Evolutionary conservation across 2,797 vertebrate genomes (phyloP).

Genomic region (Monodelphis domestica): DNA sequence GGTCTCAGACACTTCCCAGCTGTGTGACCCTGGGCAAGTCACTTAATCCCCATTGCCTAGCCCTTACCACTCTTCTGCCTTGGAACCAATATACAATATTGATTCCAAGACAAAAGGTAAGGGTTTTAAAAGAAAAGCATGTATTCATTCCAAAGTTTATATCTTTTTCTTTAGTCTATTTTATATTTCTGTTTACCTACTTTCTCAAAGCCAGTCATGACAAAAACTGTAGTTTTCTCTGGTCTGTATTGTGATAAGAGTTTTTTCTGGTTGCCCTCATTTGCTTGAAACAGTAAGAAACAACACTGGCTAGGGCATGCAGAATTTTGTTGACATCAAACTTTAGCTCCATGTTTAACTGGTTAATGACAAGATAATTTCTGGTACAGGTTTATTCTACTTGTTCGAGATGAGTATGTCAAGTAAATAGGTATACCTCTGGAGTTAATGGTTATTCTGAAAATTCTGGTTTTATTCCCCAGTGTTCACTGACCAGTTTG

Average conservation of each 20-base stretch:
- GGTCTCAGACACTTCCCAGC: too few relatives aligned
- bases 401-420: background rate
- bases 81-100: too few relatives aligned
- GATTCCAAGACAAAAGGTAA: too few relatives aligned
- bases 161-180: background rate
- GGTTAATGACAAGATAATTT: background rate
- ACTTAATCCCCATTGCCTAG: too few relatives aligned
- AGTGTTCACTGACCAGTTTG: background rate
- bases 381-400: background rate
- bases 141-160: background rate
- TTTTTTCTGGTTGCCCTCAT: background rate
- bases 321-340: background rate
- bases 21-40: too few relatives aligned
- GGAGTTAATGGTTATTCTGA: background rate
- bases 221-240: background rate
- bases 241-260: background rate
- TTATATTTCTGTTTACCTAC: background rate
- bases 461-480: background rate
- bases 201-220: background rate
- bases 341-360: background rate
- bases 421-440: background rate
- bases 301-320: background rate
- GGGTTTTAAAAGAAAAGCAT: too few relatives aligned
- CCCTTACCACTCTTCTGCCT: too few relatives aligned
- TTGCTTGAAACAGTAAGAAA: background rate